Conservation (phyloP, 2,113 vertebrate species). For the Gallinago paraguaiae region DNA sequence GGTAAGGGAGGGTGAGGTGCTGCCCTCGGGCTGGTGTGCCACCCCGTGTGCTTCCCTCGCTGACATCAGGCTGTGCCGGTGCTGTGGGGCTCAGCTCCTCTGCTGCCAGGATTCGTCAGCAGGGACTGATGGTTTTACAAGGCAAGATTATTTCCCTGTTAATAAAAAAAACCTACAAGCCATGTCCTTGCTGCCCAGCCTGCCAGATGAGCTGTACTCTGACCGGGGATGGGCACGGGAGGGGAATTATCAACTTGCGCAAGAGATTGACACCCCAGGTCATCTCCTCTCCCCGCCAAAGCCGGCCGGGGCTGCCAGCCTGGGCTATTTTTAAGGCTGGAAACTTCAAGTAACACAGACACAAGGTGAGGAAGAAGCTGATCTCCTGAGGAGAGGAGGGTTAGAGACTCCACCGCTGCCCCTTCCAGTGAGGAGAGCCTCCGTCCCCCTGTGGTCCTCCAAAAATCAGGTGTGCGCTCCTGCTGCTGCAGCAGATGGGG, state of each 20-base stretch:
- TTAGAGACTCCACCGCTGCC: background rate
- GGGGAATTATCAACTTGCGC: background rate
- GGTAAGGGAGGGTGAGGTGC: background rate
- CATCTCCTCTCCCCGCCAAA: background rate
- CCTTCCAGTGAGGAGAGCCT: fast-evolving
- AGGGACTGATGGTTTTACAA: background rate
- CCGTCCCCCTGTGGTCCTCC: fast-evolving
- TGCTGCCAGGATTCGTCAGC: fast-evolving
- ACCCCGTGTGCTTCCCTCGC: background rate
- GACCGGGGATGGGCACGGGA: background rate
- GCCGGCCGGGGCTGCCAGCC: background rate
- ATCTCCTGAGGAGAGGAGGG: background rate
- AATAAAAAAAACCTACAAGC: background rate
- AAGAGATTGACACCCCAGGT: background rate
- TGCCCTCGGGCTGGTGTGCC: background rate
- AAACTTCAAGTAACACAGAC: background rate
- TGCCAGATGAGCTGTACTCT: background rate
- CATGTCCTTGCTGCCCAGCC: background rate
- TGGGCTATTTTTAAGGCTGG: conserved; percentile 19
- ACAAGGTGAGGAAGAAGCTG: background rate
- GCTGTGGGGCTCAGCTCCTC: background rate
- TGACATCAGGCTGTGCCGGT: fast-evolving
- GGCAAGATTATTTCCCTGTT: background rate
- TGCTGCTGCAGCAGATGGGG: background rate
- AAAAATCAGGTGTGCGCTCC: background rate